Conservation (phyloP, 2,113 vertebrate species). For the Myotis lucifugus region DNA sequence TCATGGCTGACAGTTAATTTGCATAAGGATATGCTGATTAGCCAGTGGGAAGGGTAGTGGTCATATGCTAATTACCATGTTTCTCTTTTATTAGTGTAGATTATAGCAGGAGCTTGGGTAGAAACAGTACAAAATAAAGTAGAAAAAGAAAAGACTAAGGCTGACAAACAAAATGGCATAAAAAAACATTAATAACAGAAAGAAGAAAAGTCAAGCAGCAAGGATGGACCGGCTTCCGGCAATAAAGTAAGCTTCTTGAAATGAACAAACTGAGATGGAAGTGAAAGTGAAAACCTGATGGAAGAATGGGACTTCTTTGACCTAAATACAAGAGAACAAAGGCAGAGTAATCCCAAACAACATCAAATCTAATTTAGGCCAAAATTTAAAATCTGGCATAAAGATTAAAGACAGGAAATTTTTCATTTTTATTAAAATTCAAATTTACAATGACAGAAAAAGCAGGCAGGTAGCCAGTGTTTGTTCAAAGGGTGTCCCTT, state of each 20-base stretch:
- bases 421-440: conserved; percentile 18
- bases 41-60: too few relatives aligned
- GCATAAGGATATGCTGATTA: too few relatives aligned
- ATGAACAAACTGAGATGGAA: neutral
- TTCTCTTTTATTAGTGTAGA: too few relatives aligned
- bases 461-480: neutral
- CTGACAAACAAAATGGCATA: neutral
- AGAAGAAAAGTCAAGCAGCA: too few relatives aligned
- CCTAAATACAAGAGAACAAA: neutral
- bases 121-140: conserved; percentile 36
- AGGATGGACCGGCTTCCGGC: too few relatives aligned
- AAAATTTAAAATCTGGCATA: conserved; percentile 29
- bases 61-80: too few relatives aligned
- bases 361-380: neutral
- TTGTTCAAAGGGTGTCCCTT: conserved; percentile 6
- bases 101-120: neutral
- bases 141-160: neutral
- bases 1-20: too few relatives aligned
- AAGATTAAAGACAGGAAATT: neutral
- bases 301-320: neutral
- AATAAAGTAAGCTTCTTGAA: neutral
- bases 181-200: neutral
- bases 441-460: conserved; percentile 10
- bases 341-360: neutral
- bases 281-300: neutral